A percentile compares a stretch with the other conserved stretches of the same genome.
Conservation (phyloP, 2,797 vertebrate species). For the Petrocephalus sullivani region DNA sequence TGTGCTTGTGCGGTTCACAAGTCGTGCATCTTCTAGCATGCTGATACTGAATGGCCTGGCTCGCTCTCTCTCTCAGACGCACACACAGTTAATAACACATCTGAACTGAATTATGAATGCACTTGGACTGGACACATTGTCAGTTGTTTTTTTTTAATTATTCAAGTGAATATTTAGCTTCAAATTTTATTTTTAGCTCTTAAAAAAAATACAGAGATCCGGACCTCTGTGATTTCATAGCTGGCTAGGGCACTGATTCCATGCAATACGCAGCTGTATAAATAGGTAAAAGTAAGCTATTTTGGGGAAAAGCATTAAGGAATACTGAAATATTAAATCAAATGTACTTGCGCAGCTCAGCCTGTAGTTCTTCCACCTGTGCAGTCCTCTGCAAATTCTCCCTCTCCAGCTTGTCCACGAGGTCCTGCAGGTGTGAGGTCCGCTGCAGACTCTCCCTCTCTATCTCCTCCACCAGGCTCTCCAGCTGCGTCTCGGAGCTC, state of each 20-base stretch:
- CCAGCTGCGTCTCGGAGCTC: constrained; percentile 58
- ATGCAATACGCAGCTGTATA: background rate
- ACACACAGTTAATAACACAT: too few species aligned
- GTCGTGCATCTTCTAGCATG: too few species aligned
- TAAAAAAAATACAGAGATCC: too few species aligned
- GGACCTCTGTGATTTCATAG: too few species aligned
- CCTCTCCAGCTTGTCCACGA: constrained; percentile 53
- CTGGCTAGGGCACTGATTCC: background rate
- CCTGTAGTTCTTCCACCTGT: constrained; percentile 40
- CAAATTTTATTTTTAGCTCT: too few species aligned
- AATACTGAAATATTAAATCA: background rate
- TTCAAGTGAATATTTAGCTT: too few species aligned
- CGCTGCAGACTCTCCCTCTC: constrained; percentile 46
- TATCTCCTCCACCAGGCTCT: constrained; percentile 62
- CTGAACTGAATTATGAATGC: too few species aligned
- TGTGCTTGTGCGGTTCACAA: too few species aligned
- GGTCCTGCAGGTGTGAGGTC: constrained; percentile 33
- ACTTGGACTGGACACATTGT: too few species aligned
- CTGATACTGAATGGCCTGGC: too few species aligned
- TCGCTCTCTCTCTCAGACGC: too few species aligned
- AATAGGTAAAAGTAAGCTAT: background rate
- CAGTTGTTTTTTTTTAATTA: too few species aligned
- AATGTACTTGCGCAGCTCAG: constrained; percentile 53
- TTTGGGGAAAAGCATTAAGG: background rate
- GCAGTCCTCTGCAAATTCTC: constrained; percentile 44